Evolutionary conservation across 2,888 invertebrate genomes (phyloP).

Genomic region (Lysandra coridon): DNA sequence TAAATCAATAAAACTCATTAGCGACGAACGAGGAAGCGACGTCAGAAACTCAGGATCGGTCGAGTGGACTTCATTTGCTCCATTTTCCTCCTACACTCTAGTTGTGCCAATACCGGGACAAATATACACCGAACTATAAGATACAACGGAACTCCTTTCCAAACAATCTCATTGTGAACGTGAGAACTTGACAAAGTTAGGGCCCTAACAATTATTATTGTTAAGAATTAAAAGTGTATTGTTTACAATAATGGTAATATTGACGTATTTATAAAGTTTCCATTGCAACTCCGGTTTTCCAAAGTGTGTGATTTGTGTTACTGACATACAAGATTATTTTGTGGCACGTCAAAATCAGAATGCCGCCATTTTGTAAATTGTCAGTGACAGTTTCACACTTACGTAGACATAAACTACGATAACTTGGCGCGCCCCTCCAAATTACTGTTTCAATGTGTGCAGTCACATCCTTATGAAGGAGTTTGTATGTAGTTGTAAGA

Average conservation of each 20-base stretch:
- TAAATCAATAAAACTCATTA: constrained; percentile 10
- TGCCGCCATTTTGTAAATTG: too few species aligned
- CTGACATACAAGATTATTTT: not conserved
- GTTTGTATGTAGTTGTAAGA: too few species aligned
- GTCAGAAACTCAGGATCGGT: not conserved
- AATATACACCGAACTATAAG: not conserved
- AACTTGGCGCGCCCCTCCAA: too few species aligned
- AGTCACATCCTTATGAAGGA: too few species aligned
- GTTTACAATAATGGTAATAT: too few species aligned
- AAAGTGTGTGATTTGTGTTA: not conserved
- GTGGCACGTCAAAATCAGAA: not conserved
- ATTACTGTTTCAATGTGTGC: too few species aligned
- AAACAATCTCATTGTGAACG: not conserved
- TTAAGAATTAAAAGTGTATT: not conserved
- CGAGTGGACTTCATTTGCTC: not conserved
- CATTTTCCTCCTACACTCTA: not conserved
- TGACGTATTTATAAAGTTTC: not conserved
- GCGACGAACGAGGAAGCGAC: not conserved
- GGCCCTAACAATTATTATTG: not conserved
- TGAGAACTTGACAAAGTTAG: not conserved
- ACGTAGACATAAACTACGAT: too few species aligned
- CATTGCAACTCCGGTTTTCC: not conserved
- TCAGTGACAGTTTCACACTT: too few species aligned
- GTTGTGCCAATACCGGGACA: not conserved
- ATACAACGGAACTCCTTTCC: not conserved